Percentiles rank a stretch among this genome's conserved stretches.
These are phyloP conservation scores for Tineola bisselliella DNA, from an alignment of 2,888 invertebrate species.

Conservation along the genomic window DNA sequence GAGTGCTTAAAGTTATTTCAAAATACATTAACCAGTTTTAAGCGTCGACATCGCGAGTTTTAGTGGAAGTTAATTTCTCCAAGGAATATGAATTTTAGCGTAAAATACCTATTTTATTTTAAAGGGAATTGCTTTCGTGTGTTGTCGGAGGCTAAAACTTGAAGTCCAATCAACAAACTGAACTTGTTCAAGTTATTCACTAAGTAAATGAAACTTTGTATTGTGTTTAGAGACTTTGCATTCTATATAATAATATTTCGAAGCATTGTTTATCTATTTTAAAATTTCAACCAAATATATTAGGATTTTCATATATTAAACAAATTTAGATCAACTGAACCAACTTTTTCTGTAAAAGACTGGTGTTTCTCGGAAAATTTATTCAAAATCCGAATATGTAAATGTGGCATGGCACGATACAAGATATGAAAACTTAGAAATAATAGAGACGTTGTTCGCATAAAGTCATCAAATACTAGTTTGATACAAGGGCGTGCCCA, in stretches of 20 bases:
- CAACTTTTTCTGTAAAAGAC: background rate
- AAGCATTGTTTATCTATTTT: no score
- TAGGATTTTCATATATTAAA: no score
- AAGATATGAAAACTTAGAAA: conserved; percentile 11
- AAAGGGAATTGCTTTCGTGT: background rate
- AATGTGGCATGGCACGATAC: background rate
- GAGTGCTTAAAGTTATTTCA: background rate
- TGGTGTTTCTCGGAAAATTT: background rate
- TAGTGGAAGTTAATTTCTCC: background rate
- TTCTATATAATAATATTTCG: background rate
- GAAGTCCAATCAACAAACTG: conserved; percentile 7
- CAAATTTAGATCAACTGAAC: background rate
- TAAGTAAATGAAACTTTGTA: conserved; percentile 10
- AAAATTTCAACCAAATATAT: no score
- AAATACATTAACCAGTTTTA: conserved; percentile 8
- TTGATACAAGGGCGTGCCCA: conserved; percentile 23
- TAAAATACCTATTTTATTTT: background rate
- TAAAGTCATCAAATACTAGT: conserved; percentile 32
- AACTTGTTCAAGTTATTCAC: background rate
- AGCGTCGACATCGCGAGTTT: background rate
- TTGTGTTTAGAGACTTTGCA: background rate
- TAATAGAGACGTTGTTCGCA: conserved; percentile 5
- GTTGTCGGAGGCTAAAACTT: conserved; percentile 5
- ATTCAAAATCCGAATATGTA: conserved; percentile 2
- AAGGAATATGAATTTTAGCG: background rate